These are phyloP conservation scores for Boleophthalmus pectinirostris DNA, from an alignment of 2,113 vertebrate genomes.

Conservation along the genomic window DNA sequence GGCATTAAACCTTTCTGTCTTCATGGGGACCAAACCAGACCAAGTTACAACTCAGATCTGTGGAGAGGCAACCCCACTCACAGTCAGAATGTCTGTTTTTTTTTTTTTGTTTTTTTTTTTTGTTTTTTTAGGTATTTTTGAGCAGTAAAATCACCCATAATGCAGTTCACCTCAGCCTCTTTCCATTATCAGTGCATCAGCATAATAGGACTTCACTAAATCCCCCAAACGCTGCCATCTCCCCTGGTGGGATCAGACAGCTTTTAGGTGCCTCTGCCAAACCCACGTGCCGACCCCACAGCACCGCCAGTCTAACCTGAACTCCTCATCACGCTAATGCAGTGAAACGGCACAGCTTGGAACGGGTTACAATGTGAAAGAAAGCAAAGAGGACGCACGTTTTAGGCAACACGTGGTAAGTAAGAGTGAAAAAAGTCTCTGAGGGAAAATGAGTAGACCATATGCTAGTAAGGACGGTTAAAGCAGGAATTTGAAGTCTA, in stretches of 20 bases:
- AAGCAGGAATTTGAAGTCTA: too few relatives aligned
- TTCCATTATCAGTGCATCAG: not conserved
- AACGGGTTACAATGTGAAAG: not conserved
- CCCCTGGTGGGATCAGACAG: not conserved
- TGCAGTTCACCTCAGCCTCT: not conserved
- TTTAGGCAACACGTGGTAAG: not conserved
- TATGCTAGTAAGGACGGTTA: too few relatives aligned
- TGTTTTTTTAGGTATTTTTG: too few relatives aligned
- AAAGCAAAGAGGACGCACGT: not conserved
- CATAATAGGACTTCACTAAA: not conserved
- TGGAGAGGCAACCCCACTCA: too few relatives aligned
- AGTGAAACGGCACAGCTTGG: not conserved
- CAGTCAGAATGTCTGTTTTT: too few relatives aligned
- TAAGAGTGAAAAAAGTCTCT: too few relatives aligned
- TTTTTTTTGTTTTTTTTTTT: too few relatives aligned
- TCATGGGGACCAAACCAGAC: too few relatives aligned
- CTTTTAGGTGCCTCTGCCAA: conserved; percentile 8
- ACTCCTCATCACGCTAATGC: not conserved
- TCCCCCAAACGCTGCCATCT: not conserved
- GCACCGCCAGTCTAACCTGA: not conserved
- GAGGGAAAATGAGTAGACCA: too few relatives aligned
- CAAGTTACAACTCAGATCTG: too few relatives aligned
- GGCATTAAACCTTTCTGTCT: too few relatives aligned
- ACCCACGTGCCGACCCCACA: not conserved
- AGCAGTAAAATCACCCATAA: too few relatives aligned